These are phyloP conservation scores for Polydrusus tereticollis DNA, from an alignment of 2,888 invertebrate genomes.

Conservation along the genomic window DNA sequence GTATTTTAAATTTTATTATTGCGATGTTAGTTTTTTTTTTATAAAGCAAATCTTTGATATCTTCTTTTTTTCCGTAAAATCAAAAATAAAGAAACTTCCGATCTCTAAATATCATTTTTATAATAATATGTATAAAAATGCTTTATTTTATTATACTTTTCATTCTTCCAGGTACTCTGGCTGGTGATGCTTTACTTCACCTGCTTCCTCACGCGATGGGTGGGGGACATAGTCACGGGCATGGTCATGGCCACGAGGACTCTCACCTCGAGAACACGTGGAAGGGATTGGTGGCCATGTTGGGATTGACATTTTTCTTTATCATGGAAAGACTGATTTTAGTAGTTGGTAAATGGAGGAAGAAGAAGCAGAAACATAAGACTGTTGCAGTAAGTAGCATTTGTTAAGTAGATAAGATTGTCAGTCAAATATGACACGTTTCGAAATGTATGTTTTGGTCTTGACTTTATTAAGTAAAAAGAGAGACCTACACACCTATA, in stretches of 20 bases:
- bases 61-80: no score
- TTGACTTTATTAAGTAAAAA: no score
- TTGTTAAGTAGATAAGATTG: neutral
- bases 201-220: constrained; percentile 87
- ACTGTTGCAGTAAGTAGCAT: constrained; percentile 39
- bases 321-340: constrained; percentile 87
- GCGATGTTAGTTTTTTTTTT: no score
- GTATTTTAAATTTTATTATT: no score
- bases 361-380: constrained; percentile 71
- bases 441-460: no score
- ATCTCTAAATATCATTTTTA: no score
- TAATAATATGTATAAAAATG: no score
- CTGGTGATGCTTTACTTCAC: constrained; percentile 93
- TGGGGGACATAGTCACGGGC: constrained; percentile 57
- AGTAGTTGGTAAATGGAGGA: constrained; percentile 85
- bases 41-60: no score
- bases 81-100: no score
- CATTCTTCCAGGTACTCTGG: constrained; percentile 60
- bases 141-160: neutral
- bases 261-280: constrained; percentile 81
- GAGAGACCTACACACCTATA: no score
- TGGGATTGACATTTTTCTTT: constrained; percentile 91
- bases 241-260: constrained; percentile 34
- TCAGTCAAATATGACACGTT: no score
- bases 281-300: constrained; percentile 87